Conservation (phyloP, 2,888 invertebrate genomes). For the Disparrhopalites patrizii region DNA sequence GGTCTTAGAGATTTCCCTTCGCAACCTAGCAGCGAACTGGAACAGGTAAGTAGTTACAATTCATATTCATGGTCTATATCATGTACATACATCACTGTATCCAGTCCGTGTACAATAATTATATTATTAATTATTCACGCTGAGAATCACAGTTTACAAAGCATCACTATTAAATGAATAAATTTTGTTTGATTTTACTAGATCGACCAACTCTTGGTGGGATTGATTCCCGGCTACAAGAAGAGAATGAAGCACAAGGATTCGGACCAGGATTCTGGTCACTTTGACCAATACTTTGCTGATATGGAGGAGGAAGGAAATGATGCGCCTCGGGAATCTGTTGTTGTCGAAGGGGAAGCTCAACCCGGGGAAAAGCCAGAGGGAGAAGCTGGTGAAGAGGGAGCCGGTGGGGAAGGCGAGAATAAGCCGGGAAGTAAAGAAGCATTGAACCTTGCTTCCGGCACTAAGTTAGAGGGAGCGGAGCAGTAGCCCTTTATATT, state of each 20-base stretch:
- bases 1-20: constrained; percentile 43
- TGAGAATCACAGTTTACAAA: too few relatives aligned
- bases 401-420: not conserved
- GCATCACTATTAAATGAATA: not conserved
- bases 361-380: not conserved
- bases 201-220: constrained; percentile 40
- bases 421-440: too few relatives aligned
- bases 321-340: not conserved
- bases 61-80: not conserved
- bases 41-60: constrained; percentile 33
- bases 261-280: not conserved
- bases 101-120: too few relatives aligned
- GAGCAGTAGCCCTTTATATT: too few relatives aligned
- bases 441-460: too few relatives aligned
- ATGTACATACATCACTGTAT: too few relatives aligned
- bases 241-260: constrained; percentile 33
- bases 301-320: not conserved
- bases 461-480: too few relatives aligned
- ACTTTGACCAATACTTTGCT: not conserved
- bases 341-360: not conserved
- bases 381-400: not conserved
- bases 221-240: constrained; percentile 44
- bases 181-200: constrained; percentile 16
- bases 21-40: constrained; percentile 31
- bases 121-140: not conserved